Percentiles rank a stretch among this genome's conserved stretches.
phyloP scores from a whole-genome alignment of 2,113 vertebrate genomes.

The Ibidorhyncha struthersii region DNA sequence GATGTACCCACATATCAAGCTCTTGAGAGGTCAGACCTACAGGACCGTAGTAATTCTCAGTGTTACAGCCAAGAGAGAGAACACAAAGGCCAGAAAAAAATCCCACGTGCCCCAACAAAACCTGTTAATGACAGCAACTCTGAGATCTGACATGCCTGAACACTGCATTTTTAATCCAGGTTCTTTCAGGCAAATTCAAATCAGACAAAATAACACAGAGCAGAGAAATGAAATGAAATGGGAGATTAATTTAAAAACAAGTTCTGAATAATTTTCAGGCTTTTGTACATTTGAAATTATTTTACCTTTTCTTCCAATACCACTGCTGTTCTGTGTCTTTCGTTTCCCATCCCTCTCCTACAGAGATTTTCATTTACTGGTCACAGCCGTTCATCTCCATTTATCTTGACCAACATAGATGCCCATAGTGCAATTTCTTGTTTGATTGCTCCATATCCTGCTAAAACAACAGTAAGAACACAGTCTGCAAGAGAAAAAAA shows the following conservation, averaged over 20 bases:
- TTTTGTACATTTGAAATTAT: not conserved
- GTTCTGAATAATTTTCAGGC: not conserved
- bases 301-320: constrained; percentile 1
- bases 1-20: not conserved
- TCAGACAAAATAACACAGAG: not conserved
- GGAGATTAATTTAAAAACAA: not conserved
- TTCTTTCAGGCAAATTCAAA: not conserved
- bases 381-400: not conserved
- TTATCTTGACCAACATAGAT: not conserved
- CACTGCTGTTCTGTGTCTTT: not conserved
- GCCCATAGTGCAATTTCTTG: not conserved
- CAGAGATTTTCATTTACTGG: not conserved
- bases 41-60: not conserved
- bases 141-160: not conserved
- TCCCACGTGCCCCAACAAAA: not conserved
- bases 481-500: not conserved
- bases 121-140: not conserved
- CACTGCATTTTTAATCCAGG: not conserved
- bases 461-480: not conserved
- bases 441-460: not conserved
- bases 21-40: not conserved
- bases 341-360: not conserved
- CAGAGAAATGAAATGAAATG: not conserved
- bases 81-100: not conserved
- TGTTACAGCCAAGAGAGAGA: not conserved